These are phyloP conservation scores for Chromis chromis DNA, from an alignment of 2,797 vertebrate genomes.

Conservation along the genomic window DNA sequence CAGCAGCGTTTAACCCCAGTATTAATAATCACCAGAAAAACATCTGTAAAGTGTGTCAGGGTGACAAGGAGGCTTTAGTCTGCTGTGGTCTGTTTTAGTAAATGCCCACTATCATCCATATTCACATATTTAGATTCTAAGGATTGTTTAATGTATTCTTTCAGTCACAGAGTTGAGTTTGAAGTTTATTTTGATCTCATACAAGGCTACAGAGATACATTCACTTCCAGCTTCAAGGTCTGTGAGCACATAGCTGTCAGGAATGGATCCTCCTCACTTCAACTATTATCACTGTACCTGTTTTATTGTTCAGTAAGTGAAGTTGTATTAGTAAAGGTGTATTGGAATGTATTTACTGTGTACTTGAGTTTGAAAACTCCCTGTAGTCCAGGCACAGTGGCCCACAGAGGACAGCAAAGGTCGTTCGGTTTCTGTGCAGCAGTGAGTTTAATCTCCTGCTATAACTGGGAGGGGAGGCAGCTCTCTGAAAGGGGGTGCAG, in stretches of 20 bases:
- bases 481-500: constrained; percentile 57
- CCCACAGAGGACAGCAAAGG: constrained; percentile 72
- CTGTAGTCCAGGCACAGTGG: constrained; percentile 35
- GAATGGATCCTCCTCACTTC: constrained; percentile 24
- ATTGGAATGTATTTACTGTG: constrained; percentile 35
- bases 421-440: constrained; percentile 35
- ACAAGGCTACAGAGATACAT: constrained; percentile 18
- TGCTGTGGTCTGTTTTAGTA: background rate
- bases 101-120: background rate
- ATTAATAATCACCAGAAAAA: too few species aligned
- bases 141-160: background rate
- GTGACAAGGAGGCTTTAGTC: too few species aligned
- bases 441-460: constrained; percentile 65
- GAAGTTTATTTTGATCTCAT: constrained; percentile 19
- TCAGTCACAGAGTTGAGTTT: constrained; percentile 4
- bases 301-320: constrained; percentile 16
- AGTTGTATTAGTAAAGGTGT: background rate
- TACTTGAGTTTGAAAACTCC: constrained; percentile 48
- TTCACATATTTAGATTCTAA: background rate
- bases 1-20: background rate
- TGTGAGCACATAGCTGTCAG: constrained; percentile 1
- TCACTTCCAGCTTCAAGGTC: constrained; percentile 34
- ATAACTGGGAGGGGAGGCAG: constrained; percentile 41
- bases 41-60: too few species aligned
- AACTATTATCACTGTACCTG: background rate